Evolutionary conservation across 2,888 invertebrate genomes (phyloP), one percentile per base, ranked within the genome.

Genomic region (Nezara viridula): DNA sequence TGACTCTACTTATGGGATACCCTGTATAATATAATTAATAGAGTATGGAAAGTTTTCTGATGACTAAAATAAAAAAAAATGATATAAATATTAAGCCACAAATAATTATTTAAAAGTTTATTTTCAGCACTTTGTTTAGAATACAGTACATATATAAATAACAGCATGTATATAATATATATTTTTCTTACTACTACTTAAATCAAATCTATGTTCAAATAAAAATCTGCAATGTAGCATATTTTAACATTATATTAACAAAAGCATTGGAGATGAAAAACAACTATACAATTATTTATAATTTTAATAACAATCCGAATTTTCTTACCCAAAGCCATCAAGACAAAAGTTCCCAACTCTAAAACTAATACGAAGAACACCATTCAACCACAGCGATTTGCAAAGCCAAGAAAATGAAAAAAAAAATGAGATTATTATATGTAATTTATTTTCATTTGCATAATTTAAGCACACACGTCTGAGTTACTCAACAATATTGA

Each of bases 401-500:
- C 44, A 44, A 44, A 47, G 81, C 24, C 81, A 37, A n/a, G 24
- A 81, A 81, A 81, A 44, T 37, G 24, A 81, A 81, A 81, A 7
- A 81, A 81, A 81, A 81, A 0, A 81, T 40, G 3, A 81, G 7
- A n/a, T 73, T 21, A 81, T 24, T 24, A 4, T 12, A n/a, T 81
- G 81, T 81, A 47, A 44, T 37, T n/a, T 44, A 16, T 81, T 44
- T n/a, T 37, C 24, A 6, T 40, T 44, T 81, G 89, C 40, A 73
- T 60, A 81, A 86, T 81, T 88, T 88, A 89, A 89, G 88, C 90
- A 73, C 90, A 66, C 90, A 91, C 90, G 87, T 91, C 91, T 91
- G 91, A 86, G 90, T 89, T 88, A 85, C 91, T 91, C 91, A 91
- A 91, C 91, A 19, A 14, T 86, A 90, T 91, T 91, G 91, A 91